A percentile compares a stretch with the other conserved stretches of the same genome.
phyloP scores from a whole-genome alignment of 2,113 vertebrate genomes.

The Ceyx margarethae region DNA sequence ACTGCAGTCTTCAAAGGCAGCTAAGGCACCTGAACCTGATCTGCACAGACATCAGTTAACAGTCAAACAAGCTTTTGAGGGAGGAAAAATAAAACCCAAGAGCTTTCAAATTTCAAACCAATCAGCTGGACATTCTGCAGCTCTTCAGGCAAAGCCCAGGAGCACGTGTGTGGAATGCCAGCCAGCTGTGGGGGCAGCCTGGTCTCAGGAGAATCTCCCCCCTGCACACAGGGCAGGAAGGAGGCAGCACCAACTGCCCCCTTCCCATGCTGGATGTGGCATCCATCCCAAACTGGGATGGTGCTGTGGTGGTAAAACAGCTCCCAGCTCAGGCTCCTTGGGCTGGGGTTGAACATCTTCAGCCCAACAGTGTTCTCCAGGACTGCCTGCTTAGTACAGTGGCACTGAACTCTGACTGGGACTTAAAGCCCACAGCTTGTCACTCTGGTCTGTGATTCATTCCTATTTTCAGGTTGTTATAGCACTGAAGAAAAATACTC shows the following conservation, averaged over 20 bases:
- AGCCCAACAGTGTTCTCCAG: background rate
- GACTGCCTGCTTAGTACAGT: background rate
- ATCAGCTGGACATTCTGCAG: background rate
- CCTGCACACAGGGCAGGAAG: background rate
- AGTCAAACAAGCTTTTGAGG: background rate
- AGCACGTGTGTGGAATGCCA: fast-evolving
- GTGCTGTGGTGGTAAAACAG: background rate
- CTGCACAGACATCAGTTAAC: background rate
- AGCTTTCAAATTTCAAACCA: background rate
- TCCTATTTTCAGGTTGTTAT: background rate
- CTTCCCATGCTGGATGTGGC: background rate
- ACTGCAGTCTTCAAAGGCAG: conserved; percentile 12
- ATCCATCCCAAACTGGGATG: background rate
- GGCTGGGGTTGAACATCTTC: background rate
- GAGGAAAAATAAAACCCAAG: background rate
- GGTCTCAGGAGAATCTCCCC: background rate
- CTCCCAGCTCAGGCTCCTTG: background rate
- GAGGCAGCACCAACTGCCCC: background rate
- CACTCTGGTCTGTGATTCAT: background rate
- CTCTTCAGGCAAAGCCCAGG: background rate
- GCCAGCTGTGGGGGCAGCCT: background rate
- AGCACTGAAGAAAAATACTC: background rate
- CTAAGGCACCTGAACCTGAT: background rate
- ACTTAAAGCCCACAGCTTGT: background rate
- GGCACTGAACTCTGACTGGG: background rate